A percentile compares a stretch with the other conserved stretches of the same genome.
These are phyloP conservation scores for Dolomedes plantarius DNA, from an alignment of 2,888 invertebrate species.

Conservation along the genomic window DNA sequence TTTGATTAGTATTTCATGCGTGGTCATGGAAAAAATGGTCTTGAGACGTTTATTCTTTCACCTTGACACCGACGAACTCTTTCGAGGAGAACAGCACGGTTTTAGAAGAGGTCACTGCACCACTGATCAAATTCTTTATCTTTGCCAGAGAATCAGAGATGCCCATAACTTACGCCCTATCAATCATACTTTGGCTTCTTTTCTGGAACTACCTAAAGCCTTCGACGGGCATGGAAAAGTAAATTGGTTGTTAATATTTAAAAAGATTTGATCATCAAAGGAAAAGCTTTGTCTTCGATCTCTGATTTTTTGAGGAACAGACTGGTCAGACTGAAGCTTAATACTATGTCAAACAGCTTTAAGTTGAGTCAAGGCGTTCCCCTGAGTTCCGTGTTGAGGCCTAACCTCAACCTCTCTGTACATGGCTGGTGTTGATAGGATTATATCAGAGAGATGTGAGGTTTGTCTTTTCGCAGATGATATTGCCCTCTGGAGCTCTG, in stretches of 20 bases:
- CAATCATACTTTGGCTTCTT: not conserved
- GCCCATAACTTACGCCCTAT: not conserved
- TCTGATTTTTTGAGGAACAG: slow-evolving; percentile 12
- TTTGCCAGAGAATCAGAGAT: slow-evolving; percentile 4
- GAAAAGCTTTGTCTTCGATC: slow-evolving; percentile 1
- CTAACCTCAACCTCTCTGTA: not conserved
- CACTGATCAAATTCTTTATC: not conserved
- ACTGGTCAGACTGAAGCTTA: not conserved
- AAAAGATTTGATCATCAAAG: not conserved
- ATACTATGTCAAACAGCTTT: not conserved
- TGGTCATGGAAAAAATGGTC: slow-evolving; percentile 14
- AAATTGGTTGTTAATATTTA: slow-evolving; percentile 9
- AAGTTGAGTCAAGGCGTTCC: not conserved
- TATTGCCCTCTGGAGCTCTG: not conserved
- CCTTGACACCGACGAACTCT: not conserved
- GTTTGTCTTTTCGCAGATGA: not conserved
- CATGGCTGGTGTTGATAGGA: not conserved
- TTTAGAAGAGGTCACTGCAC: slow-evolving; percentile 8
- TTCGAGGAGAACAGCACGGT: slow-evolving; percentile 14
- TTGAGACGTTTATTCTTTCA: not conserved
- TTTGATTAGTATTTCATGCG: not conserved
- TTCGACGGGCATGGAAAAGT: not conserved
- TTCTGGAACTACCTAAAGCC: not conserved
- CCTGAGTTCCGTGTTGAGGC: slow-evolving; percentile 17
- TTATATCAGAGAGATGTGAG: not conserved